phyloP scores from a whole-genome alignment of 2,888 invertebrate species.

The Chirona hameri region DNA sequence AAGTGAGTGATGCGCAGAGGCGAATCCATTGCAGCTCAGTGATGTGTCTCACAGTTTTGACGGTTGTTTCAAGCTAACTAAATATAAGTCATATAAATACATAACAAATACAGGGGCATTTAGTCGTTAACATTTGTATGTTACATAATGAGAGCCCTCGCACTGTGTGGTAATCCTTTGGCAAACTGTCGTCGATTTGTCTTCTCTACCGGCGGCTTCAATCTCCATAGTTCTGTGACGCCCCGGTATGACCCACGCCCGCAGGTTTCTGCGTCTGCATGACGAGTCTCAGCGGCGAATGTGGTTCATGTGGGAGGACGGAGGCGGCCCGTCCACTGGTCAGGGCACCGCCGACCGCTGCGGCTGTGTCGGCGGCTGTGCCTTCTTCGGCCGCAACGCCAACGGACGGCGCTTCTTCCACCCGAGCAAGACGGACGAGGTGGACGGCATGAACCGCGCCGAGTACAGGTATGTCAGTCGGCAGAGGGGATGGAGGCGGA shows the following conservation, averaged over 20 bases:
- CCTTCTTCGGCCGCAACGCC: conserved; percentile 87
- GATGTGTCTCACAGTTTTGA: too few relatives aligned
- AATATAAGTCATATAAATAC: too few relatives aligned
- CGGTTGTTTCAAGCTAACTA: too few relatives aligned
- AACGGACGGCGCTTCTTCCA: conserved; percentile 86
- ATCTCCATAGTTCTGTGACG: too few relatives aligned
- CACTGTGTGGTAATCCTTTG: too few relatives aligned
- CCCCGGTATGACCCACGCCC: not conserved
- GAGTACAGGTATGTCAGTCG: not conserved
- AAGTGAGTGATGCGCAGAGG: conserved; percentile 54
- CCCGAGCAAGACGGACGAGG: conserved; percentile 55
- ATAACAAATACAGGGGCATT: too few relatives aligned
- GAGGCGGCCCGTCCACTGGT: conserved; percentile 42
- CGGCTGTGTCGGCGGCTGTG: conserved; percentile 92
- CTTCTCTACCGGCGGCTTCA: too few relatives aligned
- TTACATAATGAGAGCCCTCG: too few relatives aligned
- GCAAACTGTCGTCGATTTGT: too few relatives aligned
- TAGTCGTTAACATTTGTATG: too few relatives aligned
- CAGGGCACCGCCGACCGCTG: conserved; percentile 66
- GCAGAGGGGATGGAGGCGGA: too few relatives aligned
- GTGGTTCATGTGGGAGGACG: conserved; percentile 91
- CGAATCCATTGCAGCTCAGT: too few relatives aligned
- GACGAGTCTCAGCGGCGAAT: conserved; percentile 76
- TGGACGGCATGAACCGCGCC: not conserved
- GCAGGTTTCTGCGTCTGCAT: conserved; percentile 53